phyloP scores from a whole-genome alignment of 2,888 invertebrate species.

The Papilio demoleus region DNA sequence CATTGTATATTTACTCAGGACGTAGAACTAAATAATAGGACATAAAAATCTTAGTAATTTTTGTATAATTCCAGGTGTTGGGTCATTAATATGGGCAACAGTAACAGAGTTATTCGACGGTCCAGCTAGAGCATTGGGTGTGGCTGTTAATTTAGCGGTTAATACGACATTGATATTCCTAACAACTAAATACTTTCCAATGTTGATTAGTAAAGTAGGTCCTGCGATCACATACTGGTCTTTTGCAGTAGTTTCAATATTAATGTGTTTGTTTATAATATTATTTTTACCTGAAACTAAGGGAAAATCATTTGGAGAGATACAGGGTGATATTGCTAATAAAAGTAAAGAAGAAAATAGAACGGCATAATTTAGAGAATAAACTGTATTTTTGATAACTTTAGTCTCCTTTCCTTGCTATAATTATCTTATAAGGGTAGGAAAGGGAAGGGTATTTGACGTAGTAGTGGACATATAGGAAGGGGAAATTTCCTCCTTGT shows the following conservation, averaged over 20 bases:
- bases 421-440: too few relatives aligned
- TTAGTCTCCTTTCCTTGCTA: not conserved
- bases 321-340: conserved; percentile 41
- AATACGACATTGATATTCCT: conserved; percentile 44
- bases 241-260: conserved; percentile 41
- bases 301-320: conserved; percentile 48
- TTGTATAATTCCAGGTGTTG: conserved; percentile 46
- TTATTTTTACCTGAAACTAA: conserved; percentile 51
- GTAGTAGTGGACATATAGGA: too few relatives aligned
- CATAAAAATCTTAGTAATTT: not conserved
- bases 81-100: conserved; percentile 46
- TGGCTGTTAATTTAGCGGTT: conserved; percentile 41
- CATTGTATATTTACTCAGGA: too few relatives aligned
- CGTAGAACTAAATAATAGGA: not conserved
- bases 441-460: too few relatives aligned
- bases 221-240: conserved; percentile 48
- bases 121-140: conserved; percentile 47
- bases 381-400: too few relatives aligned
- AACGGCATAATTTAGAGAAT: not conserved
- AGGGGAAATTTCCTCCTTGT: too few relatives aligned
- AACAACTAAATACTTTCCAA: conserved; percentile 47
- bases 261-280: conserved; percentile 43
- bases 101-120: conserved; percentile 51
- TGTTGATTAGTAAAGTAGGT: conserved; percentile 44
- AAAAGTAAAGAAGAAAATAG: not conserved